Evolutionary conservation across 2,113 vertebrate genomes (phyloP), one percentile per base, ranked within the genome.

Genomic region (Aldabrachelys gigantea): DNA sequence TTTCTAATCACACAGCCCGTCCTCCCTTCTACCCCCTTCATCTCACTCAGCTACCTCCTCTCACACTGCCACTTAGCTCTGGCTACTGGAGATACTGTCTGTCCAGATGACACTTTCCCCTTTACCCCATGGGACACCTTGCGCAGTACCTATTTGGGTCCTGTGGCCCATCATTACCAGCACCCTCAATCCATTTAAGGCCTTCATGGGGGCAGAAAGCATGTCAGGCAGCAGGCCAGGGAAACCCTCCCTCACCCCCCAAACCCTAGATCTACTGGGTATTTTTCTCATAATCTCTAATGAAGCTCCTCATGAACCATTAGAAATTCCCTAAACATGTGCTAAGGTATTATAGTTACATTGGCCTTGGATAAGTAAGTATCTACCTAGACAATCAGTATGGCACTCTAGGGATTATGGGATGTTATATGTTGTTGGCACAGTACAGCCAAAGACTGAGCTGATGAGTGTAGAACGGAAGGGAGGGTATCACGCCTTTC

Each of bases 11-110:
- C 3, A 69, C 4, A 82, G 56, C 22, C 62, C 56, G 62, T 35
- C 10, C 54, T 22, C 76, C 0, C 1, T 3, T 72, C 29, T 82
- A n/a, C 9, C 8, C 16, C 17, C 9, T 72, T 22, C 10, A 38
- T 38, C 17, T 38, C n/a, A 38, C 19, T n/a, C 65, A 72, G 35
- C 10, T 83, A 49, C 85, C 76, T 1, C 44, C 31, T 57, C 29
- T 53, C 91, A 57, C 14, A 17, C 44, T 17, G 21, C 5, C 3
- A 80, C 59, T 44, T 57, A 90, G 44, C 22, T 10, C 27, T 56
- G 38, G 12, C 3, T 76, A 44, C 14, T 56, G 29, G 3, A 25
- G 12, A 35, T 78, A 5, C 44, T 6, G 8, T 69, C 17, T 21
- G 12, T 27, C 24, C 75, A 27, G 24, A 6, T 47, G 38, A 41